A percentile compares a stretch with the other conserved stretches of the same genome.
Evolutionary conservation across 2,797 vertebrate species (phyloP).

Genomic region (Vultur gryphus): DNA sequence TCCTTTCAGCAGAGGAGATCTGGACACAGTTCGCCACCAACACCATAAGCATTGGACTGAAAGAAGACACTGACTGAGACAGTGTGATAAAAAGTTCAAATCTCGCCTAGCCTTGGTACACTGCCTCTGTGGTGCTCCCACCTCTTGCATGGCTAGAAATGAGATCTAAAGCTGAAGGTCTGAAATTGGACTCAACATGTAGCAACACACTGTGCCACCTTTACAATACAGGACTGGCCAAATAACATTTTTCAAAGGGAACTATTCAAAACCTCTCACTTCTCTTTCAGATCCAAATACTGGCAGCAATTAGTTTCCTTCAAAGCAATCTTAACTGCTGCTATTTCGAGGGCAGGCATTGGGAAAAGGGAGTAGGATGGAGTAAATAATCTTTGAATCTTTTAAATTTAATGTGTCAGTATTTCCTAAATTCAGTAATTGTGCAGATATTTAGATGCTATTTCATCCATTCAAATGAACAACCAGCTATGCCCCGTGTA

Average conservation of each 20-base stretch:
- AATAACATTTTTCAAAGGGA: conserved; percentile 6
- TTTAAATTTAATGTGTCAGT: not conserved
- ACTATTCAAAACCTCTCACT: not conserved
- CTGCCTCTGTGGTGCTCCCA: not conserved
- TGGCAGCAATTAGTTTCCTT: conserved; percentile 10
- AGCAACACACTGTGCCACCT: conserved; percentile 13
- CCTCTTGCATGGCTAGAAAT: not conserved
- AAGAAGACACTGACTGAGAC: not conserved
- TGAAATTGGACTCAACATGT: not conserved
- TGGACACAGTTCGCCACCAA: not conserved
- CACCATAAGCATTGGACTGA: not conserved
- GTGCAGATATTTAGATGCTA: not conserved
- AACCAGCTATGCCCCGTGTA: not conserved
- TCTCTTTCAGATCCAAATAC: not conserved
- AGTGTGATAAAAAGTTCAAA: not conserved
- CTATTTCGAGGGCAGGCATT: not conserved
- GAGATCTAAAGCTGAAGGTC: conserved; percentile 24
- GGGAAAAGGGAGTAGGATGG: not conserved
- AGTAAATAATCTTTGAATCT: not conserved
- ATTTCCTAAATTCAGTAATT: conserved; percentile 12
- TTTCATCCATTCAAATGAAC: not conserved
- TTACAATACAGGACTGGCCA: not conserved
- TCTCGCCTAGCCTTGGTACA: not conserved
- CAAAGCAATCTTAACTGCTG: conserved; percentile 28
- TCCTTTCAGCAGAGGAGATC: not conserved